Evolutionary conservation across 2,888 invertebrate genomes (phyloP), one percentile per base, ranked within the genome.

Genomic region (Pseudoips prasinana): DNA sequence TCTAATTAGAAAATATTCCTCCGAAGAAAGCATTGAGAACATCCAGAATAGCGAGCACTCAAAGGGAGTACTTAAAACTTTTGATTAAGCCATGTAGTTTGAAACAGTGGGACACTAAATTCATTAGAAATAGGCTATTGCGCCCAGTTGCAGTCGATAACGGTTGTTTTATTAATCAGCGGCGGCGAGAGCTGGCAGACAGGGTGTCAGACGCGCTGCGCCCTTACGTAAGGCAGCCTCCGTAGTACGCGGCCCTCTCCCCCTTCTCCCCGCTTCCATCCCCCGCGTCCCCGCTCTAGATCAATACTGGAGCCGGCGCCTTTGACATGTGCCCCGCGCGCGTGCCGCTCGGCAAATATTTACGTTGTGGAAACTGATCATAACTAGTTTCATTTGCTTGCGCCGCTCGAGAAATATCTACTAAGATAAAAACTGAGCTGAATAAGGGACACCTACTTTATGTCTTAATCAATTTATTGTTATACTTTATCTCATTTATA

Each of bases 271-370:
- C 34, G 32, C 18, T 10, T 30, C 28, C 9, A 38, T 29, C 33
- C 26, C 31, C 34, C 36, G 39, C 39, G 11, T 8, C 27, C 24
- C 70, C 74, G 59, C 78, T 70, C 76, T 81, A 85, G 86, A 87
- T 88, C 87, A 87, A 88, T 88, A 88, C 85, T 78, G 73, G 69
- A 76, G 81, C 78, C 83, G 78, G 79, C 75, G 83, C 86, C 84
- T 86, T 86, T 86, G 87, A 86, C 87, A 86, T 85, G 85, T 85
- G 85, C 82, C 80, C 77, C 73, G 70, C 73, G 71, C 78, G 73
- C 79, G 73, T 75, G 76, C 76, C 75, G 65, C 76, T 75, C 78
- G 62, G 81, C 85, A 81, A 87, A 88, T 88, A 87, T 87, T 87
- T 88, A 87, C 85, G 77, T 80, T 81, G 79, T 74, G 80, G 78